These are phyloP conservation scores for Temnothorax unifasciatus DNA, from an alignment of 2,888 invertebrate species.

Conservation along the genomic window DNA sequence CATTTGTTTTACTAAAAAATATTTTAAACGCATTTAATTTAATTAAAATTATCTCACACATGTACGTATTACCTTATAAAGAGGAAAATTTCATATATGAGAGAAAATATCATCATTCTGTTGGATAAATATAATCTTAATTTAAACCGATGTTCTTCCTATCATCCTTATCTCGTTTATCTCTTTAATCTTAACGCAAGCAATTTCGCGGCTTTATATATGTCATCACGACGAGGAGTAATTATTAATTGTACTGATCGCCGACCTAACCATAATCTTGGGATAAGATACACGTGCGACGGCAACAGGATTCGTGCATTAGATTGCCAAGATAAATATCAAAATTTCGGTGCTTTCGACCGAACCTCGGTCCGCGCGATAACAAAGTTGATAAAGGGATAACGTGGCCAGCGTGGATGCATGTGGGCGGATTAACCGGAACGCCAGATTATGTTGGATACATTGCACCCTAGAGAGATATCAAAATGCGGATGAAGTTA, in stretches of 20 bases:
- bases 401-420: background rate
- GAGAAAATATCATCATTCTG: background rate
- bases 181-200: background rate
- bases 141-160: background rate
- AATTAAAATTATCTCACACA: background rate
- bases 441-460: constrained; percentile 68
- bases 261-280: background rate
- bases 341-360: constrained; percentile 25
- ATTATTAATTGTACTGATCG: constrained; percentile 22
- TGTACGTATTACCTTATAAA: background rate
- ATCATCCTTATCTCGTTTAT: constrained; percentile 7
- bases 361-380: constrained; percentile 19
- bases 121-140: background rate
- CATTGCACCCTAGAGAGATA: constrained; percentile 64
- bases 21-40: background rate
- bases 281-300: constrained; percentile 27
- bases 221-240: background rate
- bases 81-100: background rate
- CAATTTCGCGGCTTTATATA: background rate
- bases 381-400: constrained; percentile 50
- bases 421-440: constrained; percentile 53
- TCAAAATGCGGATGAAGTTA: constrained; percentile 50
- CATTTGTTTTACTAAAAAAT: background rate
- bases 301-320: constrained; percentile 39
- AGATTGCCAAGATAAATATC: constrained; percentile 40